Evolutionary conservation across 2,113 vertebrate species (phyloP).

Genomic region (Andinoacara biseriatus): DNA sequence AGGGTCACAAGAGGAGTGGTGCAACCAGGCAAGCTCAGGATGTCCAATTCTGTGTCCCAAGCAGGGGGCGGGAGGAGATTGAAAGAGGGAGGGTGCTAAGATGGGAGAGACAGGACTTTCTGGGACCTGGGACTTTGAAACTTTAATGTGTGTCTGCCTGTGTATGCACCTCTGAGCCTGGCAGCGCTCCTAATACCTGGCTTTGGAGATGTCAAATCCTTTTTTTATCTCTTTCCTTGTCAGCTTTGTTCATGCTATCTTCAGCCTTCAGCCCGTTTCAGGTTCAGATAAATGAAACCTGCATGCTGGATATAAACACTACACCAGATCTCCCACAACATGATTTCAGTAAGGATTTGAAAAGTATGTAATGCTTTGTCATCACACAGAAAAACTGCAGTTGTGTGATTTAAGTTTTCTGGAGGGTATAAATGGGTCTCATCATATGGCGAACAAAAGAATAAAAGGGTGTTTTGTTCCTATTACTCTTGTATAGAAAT

Average conservation of each 20-base stretch:
- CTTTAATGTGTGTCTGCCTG: constrained; percentile 71
- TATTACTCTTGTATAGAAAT: constrained; percentile 22
- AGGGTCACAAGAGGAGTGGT: constrained; percentile 51
- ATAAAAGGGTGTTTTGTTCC: constrained; percentile 14
- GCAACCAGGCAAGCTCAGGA: constrained; percentile 39
- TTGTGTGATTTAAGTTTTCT: constrained; percentile 1
- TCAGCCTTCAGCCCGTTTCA: constrained; percentile 62
- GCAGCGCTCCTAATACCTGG: constrained; percentile 74
- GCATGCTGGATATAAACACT: constrained; percentile 24
- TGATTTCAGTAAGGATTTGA: constrained; percentile 21
- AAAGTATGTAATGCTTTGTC: constrained; percentile 16
- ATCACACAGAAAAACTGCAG: neutral
- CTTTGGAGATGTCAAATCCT: constrained; percentile 71
- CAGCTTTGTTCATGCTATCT: constrained; percentile 68
- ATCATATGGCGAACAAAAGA: constrained; percentile 3
- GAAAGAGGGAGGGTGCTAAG: neutral
- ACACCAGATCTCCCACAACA: constrained; percentile 13
- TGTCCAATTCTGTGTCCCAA: constrained; percentile 30
- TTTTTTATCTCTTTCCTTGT: constrained; percentile 64
- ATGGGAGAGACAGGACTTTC: constrained; percentile 51
- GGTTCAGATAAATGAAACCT: constrained; percentile 53
- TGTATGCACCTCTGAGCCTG: constrained; percentile 71
- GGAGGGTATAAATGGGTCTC: constrained; percentile 6
- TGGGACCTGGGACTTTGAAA: constrained; percentile 68
- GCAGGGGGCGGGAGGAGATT: neutral